Evolutionary conservation across 2,797 vertebrate genomes (phyloP).

Genomic region (Argyrosomus regius): DNA sequence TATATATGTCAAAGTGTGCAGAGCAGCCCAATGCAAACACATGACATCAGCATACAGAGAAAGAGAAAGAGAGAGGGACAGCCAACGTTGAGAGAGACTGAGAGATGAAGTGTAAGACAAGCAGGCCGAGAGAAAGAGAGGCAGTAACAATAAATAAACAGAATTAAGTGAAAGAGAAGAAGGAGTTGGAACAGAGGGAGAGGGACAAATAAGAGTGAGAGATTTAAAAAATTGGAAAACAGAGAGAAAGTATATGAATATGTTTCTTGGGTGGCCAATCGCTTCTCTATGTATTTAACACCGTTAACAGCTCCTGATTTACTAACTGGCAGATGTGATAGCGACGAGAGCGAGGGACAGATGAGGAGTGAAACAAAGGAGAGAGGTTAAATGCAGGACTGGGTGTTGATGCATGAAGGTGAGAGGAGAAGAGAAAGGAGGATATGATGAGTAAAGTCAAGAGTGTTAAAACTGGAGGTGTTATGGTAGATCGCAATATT

Average conservation of each 20-base stretch:
- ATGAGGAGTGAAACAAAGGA: conserved; percentile 57
- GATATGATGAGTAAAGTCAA: conserved; percentile 22
- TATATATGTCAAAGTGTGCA: conserved; percentile 70
- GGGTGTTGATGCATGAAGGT: conserved; percentile 60
- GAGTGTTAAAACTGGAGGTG: conserved; percentile 37
- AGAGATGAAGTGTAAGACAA: conserved; percentile 61
- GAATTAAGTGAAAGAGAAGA: conserved; percentile 47
- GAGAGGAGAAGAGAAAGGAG: conserved; percentile 40
- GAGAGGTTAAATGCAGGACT: conserved; percentile 39
- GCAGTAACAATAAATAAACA: conserved; percentile 45
- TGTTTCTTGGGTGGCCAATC: conserved; percentile 62
- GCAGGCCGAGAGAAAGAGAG: conserved; percentile 33
- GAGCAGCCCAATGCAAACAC: conserved; percentile 74
- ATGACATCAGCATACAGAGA: conserved; percentile 71
- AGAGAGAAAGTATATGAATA: conserved; percentile 2
- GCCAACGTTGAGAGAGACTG: conserved; percentile 50
- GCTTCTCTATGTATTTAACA: conserved; percentile 59
- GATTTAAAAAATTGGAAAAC: conserved; percentile 27
- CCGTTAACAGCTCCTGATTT: conserved; percentile 71
- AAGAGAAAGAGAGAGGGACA: conserved; percentile 9
- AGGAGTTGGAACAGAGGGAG: not conserved
- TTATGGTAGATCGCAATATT: not conserved
- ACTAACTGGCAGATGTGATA: conserved; percentile 68
- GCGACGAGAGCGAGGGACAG: conserved; percentile 60
- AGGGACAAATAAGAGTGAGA: conserved; percentile 23